Evolutionary conservation across 1,140 invertebrate genomes (phyloP), one percentile per base, ranked within the genome.

Genomic region (Kradibia gibbosae): DNA sequence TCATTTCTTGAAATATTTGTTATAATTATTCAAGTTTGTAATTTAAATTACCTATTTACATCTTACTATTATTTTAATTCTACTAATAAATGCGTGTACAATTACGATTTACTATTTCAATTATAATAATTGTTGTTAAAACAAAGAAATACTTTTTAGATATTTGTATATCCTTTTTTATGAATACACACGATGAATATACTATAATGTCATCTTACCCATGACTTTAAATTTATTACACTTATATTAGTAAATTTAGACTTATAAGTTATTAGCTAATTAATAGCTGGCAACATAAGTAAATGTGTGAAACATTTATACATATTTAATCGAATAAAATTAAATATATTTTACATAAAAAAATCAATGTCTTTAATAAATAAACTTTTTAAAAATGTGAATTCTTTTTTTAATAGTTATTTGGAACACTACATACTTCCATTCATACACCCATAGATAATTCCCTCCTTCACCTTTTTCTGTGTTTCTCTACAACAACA

Each of bases 131-230:
- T 62, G n/a, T 1, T 39, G 34, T 65, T 55, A 31, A 45, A 70
- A 70, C 31, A 31, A 36, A 65, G 53, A 62, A 36, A 78, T 31
- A 50, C 20, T 71, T 42, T 79, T 79, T 79, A 80, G 28, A 67
- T 60, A 77, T 42, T 65, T 50, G 22, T 15, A 65, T 77, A 60
- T 60, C 36, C 48, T 72, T 72, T 17, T 74, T 17, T 36, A 78
- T 70, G 42, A 74, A 74, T 80, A 42, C 57, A 80, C 72, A 80
- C 53, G n/a, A 75, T 73, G 48, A 22, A 17, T 36, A 28, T 34
- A n/a, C 22, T 53, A 53, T 28, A 74, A 36, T 81, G 87, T 87
- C 87, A 88, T 86, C 87, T 88, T 89, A 88, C 88, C 88, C 86
- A 87, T 89, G 88, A 87, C 87, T 86, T 65, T 75, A 34, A 71